Conservation (phyloP, 2,888 invertebrate species). For the Argynnis bischoffii region DNA sequence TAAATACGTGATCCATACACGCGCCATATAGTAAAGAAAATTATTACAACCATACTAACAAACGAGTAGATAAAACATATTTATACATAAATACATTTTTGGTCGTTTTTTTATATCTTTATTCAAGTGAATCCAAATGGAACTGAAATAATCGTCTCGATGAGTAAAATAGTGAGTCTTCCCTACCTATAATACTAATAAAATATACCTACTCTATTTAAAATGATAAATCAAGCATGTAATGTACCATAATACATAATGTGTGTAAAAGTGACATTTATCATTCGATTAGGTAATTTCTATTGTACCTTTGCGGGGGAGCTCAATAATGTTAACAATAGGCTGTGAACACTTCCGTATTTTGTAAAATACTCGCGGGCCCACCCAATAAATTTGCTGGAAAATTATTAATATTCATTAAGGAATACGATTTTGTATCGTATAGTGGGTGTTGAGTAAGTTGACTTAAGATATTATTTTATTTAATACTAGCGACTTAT, state of each 20-base stretch:
- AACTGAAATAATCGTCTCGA: no score
- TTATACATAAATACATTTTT: no score
- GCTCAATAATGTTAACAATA: conserved; percentile 15
- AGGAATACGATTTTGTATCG: background rate
- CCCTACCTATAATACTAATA: no score
- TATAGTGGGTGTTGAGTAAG: background rate
- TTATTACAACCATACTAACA: no score
- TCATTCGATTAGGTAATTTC: conserved; percentile 12
- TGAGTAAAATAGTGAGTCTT: no score
- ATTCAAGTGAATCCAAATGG: no score
- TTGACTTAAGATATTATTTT: no score
- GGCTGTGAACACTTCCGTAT: conserved; percentile 26
- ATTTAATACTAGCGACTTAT: no score
- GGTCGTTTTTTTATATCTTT: no score
- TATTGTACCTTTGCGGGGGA: conserved; percentile 5
- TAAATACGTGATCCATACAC: no score
- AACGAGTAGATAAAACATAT: no score
- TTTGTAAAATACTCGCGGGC: conserved; percentile 22
- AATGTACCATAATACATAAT: background rate
- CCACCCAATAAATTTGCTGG: conserved; percentile 18
- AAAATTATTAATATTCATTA: conserved; percentile 23
- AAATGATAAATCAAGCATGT: background rate
- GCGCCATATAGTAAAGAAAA: no score
- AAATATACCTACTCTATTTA: background rate
- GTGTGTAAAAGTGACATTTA: conserved; percentile 3